Percentiles rank a stretch among this genome's conserved stretches.
These are phyloP conservation scores for Mustela erminea DNA, from an alignment of 2,797 vertebrate genomes.

Conservation along the genomic window DNA sequence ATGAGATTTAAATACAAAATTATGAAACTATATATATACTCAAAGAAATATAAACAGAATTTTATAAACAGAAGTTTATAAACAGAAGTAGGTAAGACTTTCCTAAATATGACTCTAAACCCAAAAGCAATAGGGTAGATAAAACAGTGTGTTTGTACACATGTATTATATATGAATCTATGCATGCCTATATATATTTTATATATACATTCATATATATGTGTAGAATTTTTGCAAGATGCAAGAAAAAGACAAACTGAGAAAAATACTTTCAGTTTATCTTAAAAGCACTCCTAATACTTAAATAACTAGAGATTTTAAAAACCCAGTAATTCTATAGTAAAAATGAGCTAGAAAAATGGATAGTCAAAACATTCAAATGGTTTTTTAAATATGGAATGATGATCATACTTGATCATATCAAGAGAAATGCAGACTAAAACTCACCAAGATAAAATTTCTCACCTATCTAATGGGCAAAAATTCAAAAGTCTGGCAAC, in stretches of 20 bases:
- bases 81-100: constrained; percentile 10
- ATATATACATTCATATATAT: background rate
- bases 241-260: background rate
- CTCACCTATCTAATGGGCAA: background rate
- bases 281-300: background rate
- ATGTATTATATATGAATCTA: background rate
- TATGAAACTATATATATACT: background rate
- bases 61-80: background rate
- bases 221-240: background rate
- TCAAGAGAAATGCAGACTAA: background rate
- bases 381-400: background rate
- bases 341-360: background rate
- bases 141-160: background rate
- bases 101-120: background rate
- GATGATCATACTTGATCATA: background rate
- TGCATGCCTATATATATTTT: background rate
- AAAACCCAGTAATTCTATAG: background rate
- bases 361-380: background rate
- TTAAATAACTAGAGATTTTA: background rate
- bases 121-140: background rate
- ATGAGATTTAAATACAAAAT: constrained; percentile 19
- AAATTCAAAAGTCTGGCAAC: background rate
- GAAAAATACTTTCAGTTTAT: constrained; percentile 10
- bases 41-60: background rate
- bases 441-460: constrained; percentile 5